Base-by-base conservation (phyloP, 2,797 vertebrate species). In the Serranus cabrilla region DNA sequence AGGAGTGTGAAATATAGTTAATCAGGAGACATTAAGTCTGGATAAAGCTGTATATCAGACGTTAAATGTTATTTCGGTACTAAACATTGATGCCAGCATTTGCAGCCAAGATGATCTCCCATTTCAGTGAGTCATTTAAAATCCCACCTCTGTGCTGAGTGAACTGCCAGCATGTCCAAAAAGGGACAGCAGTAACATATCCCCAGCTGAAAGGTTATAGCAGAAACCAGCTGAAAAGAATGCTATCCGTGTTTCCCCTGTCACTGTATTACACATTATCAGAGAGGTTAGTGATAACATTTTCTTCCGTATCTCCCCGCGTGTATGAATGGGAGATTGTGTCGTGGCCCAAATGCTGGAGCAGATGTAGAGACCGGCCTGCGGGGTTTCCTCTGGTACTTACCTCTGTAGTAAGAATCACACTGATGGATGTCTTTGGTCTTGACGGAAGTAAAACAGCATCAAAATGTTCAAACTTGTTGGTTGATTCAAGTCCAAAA, bases 81-180 rank as follows among this genome's bases (percentile, higher is more conserved):
- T 1, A 4, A 42, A 11, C 16, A 12, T 16, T 37, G 5, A 18
- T 27, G 39, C 31, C 42, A 67, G 49, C 12, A 73, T 40, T 54
- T 59, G 40, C 37, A 60, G 68, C 63, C 65, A 78, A 72, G 17
- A 71, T 52, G 12, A 45, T 76, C 72, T 81, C 74, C 18, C 11
- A 56, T 85, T 84, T 70, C 74, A 81, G 31, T 64, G 54, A 71
- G 47, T 62, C 61, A 71, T 82, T 74, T 71, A 71, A 84, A 81
- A 77, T 71, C 54, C 59, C 42, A 12, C 21, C 42, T 75, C 42
- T 61, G 39, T 52, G 52, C 64, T 45, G 2, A 18, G 23, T 3
- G 8, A 27, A 34, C 55, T 78, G 76, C 74, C 76, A 82, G 27
- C 71, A 62, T 49, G 61, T 78, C 66, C 67, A 43, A 12, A 47